A percentile compares a stretch with the other conserved stretches of the same genome.
Conservation (phyloP, 2,113 vertebrate species). For the Pseudolaguvia tuberculata region DNA sequence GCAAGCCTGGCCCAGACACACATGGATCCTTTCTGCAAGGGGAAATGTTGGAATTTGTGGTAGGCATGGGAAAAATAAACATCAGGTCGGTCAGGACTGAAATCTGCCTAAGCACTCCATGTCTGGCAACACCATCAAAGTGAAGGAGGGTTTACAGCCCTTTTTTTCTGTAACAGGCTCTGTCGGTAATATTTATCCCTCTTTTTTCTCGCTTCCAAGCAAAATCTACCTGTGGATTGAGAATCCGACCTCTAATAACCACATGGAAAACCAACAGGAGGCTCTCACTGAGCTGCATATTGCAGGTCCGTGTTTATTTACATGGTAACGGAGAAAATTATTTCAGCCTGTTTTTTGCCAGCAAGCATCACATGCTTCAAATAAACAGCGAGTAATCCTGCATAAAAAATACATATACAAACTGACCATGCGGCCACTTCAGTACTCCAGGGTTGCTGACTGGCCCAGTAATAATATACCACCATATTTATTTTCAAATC, state of each 20-base stretch:
- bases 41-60: slow-evolving; percentile 58
- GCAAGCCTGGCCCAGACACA: slow-evolving; percentile 46
- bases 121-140: slow-evolving; percentile 16
- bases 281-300: slow-evolving; percentile 53
- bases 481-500: slow-evolving; percentile 39
- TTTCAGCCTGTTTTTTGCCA: slow-evolving; percentile 59
- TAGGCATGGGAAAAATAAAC: slow-evolving; percentile 63
- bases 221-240: slow-evolving; percentile 61
- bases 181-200: slow-evolving; percentile 69
- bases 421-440: slow-evolving; percentile 41
- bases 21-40: slow-evolving; percentile 53
- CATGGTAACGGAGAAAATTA: slow-evolving; percentile 54
- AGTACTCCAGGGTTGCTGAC: slow-evolving; percentile 23
- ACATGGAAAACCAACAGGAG: slow-evolving; percentile 71
- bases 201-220: slow-evolving; percentile 58
- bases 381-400: slow-evolving; percentile 54
- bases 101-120: slow-evolving; percentile 31
- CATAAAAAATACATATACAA: slow-evolving; percentile 57
- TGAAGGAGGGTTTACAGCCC: slow-evolving; percentile 48
- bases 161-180: slow-evolving; percentile 64
- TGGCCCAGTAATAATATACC: slow-evolving; percentile 29
- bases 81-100: slow-evolving; percentile 45
- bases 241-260: slow-evolving; percentile 62
- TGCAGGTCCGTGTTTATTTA: slow-evolving; percentile 67
- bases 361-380: slow-evolving; percentile 54